Conservation (phyloP, 2,113 vertebrate genomes). For the Dermatemys mawii region DNA sequence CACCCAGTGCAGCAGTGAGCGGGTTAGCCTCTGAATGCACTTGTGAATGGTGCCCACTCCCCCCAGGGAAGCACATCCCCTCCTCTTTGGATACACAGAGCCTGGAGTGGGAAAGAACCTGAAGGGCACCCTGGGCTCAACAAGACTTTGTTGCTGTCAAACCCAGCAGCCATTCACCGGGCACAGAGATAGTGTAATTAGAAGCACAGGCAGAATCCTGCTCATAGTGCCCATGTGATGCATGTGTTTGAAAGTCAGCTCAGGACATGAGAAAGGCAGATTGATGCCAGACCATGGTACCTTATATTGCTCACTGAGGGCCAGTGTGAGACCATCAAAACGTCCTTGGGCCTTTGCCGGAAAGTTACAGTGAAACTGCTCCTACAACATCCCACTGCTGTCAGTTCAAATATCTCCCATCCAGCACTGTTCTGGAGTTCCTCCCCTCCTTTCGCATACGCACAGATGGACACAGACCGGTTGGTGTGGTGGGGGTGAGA, state of each 20-base stretch:
- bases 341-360: conserved; percentile 8
- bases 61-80: neutral
- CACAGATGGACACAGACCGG: neutral
- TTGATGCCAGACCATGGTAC: conserved; percentile 21
- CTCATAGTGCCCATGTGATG: neutral
- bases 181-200: neutral
- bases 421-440: neutral
- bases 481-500: neutral
- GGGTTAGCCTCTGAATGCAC: neutral
- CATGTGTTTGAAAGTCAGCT: neutral
- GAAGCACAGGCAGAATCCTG: neutral
- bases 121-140: neutral
- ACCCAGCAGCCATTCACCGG: neutral
- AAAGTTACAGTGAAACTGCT: neutral
- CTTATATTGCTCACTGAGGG: conserved; percentile 29
- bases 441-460: neutral
- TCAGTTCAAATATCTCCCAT: conserved; percentile 9
- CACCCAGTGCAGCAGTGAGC: neutral
- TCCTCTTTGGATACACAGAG: neutral
- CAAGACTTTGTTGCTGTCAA: neutral
- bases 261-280: conserved; percentile 22
- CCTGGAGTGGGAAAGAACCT: neutral
- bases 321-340: neutral
- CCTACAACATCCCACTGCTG: neutral
- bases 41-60: neutral